Base-by-base conservation (phyloP, 2,888 invertebrate species). In the Ennomos erosarius region DNA sequence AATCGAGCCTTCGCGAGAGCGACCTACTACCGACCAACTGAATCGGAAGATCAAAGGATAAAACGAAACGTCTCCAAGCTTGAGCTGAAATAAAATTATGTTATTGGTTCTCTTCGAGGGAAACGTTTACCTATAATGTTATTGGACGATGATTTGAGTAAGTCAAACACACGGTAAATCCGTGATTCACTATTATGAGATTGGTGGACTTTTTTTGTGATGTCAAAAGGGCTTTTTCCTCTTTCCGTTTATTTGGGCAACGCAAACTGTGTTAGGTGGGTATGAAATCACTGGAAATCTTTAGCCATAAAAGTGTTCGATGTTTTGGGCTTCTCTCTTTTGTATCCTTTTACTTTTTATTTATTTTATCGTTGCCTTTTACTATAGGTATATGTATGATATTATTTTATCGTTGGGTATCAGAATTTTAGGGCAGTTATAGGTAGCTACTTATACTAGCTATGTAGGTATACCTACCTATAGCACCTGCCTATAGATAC, bases 41-140 rank as follows among this genome's bases (percentile, higher is more conserved):
- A 73, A 71, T 73, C 74, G 79, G 74, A 78, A 84, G 82, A 82
- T 84, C 82, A 83, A 82, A 82, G 79, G 76, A 79, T 81, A 81
- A 67, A 79, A 79, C 75, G 74, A 77, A 78, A 82, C 76, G 76
- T 75, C 75, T 78, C 74, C 73, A 75, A 78, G 76, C 74, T 74
- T 67, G 71, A 70, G 58, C 73, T 77, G 74, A 82, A 81, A 79
- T 80, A 73, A 78, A 78, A 79, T 81, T 78, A 78, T 75, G 72
- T 73, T 73, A 78, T 74, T 71, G 70, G 71, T 68, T 71, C 69
- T 64, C 63, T 64, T 63, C 56, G 55, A 71, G 55, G 66, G 69
- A 73, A 70, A 68, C 69, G 61, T 67, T 65, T 69, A 69, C 69
- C 62, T 70, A 64, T 66, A 69, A 67, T 68, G 66, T 71, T 68